Base-by-base conservation (phyloP, 2,888 invertebrate species). In the Protophormia terraenovae region DNA sequence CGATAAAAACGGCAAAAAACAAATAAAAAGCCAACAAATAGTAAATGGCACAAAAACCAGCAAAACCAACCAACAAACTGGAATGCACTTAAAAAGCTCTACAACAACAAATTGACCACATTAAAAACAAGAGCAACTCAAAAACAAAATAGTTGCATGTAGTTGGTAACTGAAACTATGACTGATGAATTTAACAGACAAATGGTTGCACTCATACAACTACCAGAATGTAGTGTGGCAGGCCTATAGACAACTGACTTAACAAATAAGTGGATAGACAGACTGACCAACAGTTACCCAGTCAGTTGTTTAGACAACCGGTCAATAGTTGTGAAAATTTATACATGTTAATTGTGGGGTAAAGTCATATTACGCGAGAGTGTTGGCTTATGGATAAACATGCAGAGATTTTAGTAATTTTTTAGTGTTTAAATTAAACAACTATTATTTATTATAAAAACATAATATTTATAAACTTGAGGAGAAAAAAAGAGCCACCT, bases 51-150 rank as follows among this genome's bases (percentile, higher is more conserved):
- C 47, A 69, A 58, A 62, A 41, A 24, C 35, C 10, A 67, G 19
- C 66, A 67, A n/a, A n/a, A 38, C 55, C n/a, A 72, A 55, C 64
- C 24, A 69, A 62, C 55, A 66, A 77, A 75, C 69, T 77, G 69
- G 58, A 82, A 71, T 77, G 62, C 64, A 71, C 14, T 76, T 64
- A 32, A 71, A 69, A n/a, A 60, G 69, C 67, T 58, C 45, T 60
- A 47, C 29, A 73, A 60, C 27, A 81, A 77, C 41, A 77, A 83
- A 72, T 66, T 50, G 83, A 77, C 83, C 83, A 77, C 72, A 77
- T 77, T 66, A 76, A 72, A 64, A 83, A 55, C 38, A 71, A 77
- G 64, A 82, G 71, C 55, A 62, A 22, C 38, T 53, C n/a, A 24
- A 73, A 62, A 71, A 77, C 47, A 19, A 69, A 53, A 53, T 50